Conservation (phyloP, 1,140 invertebrate species). For the Aphelenchoides fujianensis region DNA sequence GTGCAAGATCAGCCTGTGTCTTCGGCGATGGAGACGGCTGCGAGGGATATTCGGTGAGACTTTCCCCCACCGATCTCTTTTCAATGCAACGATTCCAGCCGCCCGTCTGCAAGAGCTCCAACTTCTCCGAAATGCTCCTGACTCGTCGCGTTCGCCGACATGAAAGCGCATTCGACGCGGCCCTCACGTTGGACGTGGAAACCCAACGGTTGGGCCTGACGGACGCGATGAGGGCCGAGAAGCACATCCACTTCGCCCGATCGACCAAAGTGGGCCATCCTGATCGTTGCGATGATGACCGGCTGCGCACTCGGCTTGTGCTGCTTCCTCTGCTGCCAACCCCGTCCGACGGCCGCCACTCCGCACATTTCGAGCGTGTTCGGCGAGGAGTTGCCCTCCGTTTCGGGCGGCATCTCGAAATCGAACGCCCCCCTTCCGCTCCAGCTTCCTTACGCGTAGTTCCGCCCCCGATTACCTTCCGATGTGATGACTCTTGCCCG, state of each 20-base stretch:
- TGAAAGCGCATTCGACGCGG: conserved; percentile 28
- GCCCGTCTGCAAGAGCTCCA: conserved; percentile 23
- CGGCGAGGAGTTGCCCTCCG: background rate
- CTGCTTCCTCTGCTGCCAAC: background rate
- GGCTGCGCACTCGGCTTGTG: background rate
- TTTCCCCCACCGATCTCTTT: background rate
- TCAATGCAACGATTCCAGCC: conserved; percentile 28
- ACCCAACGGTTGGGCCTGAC: conserved; percentile 21
- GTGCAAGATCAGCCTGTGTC: conserved; percentile 44
- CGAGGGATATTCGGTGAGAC: conserved; percentile 38
- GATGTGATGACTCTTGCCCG: background rate
- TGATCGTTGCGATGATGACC: background rate
- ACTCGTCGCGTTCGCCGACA: conserved; percentile 19
- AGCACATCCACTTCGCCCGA: background rate
- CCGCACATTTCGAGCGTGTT: background rate
- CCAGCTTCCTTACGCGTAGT: background rate
- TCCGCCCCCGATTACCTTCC: conserved; percentile 6
- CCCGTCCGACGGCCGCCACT: background rate
- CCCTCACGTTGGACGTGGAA: conserved; percentile 28
- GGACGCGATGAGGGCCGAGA: conserved; percentile 10
- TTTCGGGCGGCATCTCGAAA: background rate
- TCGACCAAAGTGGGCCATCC: background rate
- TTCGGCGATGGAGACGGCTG: conserved; percentile 45
- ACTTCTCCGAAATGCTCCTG: conserved; percentile 27
- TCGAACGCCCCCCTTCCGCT: background rate